Conservation (phyloP, 2,113 vertebrate species). For the Hemicordylus capensis region DNA sequence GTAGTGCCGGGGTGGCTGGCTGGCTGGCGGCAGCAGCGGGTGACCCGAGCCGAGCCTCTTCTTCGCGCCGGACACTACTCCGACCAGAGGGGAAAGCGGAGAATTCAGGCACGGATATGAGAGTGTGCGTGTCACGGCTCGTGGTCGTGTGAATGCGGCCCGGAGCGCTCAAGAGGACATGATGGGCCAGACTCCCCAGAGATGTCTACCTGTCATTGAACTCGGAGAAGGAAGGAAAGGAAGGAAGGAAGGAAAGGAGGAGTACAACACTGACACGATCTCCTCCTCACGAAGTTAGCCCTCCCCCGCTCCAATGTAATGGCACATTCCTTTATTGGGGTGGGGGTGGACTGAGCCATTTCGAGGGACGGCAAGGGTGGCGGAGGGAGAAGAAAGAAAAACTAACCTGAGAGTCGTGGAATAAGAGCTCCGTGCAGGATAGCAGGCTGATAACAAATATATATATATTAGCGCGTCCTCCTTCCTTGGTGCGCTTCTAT, state of each 20-base stretch:
- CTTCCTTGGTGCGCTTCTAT: not conserved
- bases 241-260: no score
- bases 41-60: not conserved
- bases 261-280: no score
- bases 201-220: not conserved
- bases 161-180: not conserved
- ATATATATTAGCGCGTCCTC: not conserved
- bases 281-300: not conserved
- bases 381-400: not conserved
- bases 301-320: not conserved
- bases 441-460: not conserved
- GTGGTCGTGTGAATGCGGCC: not conserved
- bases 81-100: no score
- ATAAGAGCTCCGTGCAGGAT: not conserved
- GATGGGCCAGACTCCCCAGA: not conserved
- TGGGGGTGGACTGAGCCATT: not conserved
- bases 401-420: constrained; percentile 11
- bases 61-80: no score
- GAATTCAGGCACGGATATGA: no score
- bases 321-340: constrained; percentile 1
- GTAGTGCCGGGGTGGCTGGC: not conserved
- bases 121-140: not conserved
- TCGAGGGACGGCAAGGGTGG: not conserved
- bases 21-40: not conserved
- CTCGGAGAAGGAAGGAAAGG: no score